These are phyloP conservation scores for Xyrauchen texanus DNA, from an alignment of 2,113 vertebrate genomes.

Conservation along the genomic window DNA sequence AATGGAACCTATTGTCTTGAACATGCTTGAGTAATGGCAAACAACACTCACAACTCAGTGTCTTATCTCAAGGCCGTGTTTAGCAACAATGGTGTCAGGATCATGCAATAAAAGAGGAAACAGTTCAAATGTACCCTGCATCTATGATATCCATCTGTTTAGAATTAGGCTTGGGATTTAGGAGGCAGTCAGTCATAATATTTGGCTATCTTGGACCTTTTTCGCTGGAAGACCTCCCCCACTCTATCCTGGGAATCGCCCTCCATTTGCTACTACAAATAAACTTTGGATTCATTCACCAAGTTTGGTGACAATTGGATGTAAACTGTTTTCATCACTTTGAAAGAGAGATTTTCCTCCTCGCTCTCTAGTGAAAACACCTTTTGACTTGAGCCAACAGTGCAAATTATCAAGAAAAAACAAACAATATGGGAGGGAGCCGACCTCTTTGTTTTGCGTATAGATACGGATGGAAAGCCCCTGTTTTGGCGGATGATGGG, in stretches of 20 bases:
- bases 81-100: slow-evolving; percentile 51
- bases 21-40: slow-evolving; percentile 32
- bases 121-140: slow-evolving; percentile 47
- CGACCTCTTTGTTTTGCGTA: slow-evolving; percentile 56
- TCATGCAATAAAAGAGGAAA: slow-evolving; percentile 24
- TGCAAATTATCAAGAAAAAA: slow-evolving; percentile 64
- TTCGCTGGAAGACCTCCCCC: slow-evolving; percentile 85
- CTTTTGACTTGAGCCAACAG: slow-evolving; percentile 59
- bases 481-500: slow-evolving; percentile 50
- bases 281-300: slow-evolving; percentile 64
- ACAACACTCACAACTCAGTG: slow-evolving; percentile 42
- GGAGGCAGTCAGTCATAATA: slow-evolving; percentile 82
- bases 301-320: slow-evolving; percentile 64
- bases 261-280: slow-evolving; percentile 71
- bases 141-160: slow-evolving; percentile 61
- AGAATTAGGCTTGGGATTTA: slow-evolving; percentile 83
- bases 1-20: slow-evolving; percentile 50
- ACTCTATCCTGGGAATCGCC: slow-evolving; percentile 86
- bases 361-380: slow-evolving; percentile 69
- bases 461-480: slow-evolving; percentile 36
- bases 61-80: slow-evolving; percentile 31
- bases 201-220: slow-evolving; percentile 79
- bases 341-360: slow-evolving; percentile 61
- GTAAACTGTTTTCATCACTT: slow-evolving; percentile 70
- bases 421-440: slow-evolving; percentile 60